A percentile compares a stretch with the other conserved stretches of the same genome.
phyloP scores from a whole-genome alignment of 2,888 invertebrate genomes.

The Sericinus montela region DNA sequence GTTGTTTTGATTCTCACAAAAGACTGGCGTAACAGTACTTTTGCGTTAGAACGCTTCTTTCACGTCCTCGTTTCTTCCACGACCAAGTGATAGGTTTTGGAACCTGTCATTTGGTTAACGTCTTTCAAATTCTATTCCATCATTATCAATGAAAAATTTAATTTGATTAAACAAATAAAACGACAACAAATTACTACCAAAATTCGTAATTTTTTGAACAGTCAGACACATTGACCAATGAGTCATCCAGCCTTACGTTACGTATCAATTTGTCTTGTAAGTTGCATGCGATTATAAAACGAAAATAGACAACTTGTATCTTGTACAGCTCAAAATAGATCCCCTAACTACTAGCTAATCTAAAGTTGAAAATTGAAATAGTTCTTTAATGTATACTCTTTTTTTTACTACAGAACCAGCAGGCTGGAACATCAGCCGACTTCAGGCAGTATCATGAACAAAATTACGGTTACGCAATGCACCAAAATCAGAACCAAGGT shows the following conservation, averaged over 20 bases:
- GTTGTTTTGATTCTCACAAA: conserved; percentile 44
- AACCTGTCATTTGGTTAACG: too few species aligned
- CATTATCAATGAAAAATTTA: not conserved
- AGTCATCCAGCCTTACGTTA: too few species aligned
- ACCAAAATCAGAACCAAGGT: conserved; percentile 56
- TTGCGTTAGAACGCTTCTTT: conserved; percentile 6
- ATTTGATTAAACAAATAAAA: not conserved
- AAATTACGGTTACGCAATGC: conserved; percentile 74
- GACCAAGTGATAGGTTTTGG: not conserved
- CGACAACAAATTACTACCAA: too few species aligned
- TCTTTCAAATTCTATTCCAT: conserved; percentile 10
- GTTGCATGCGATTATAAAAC: too few species aligned
- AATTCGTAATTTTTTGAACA: too few species aligned
- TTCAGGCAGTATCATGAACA: conserved; percentile 75
- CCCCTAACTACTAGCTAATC: too few species aligned
- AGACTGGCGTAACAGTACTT: conserved; percentile 34
- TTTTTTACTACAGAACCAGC: conserved; percentile 61
- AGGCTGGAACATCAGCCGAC: conserved; percentile 71
- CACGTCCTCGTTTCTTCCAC: conserved; percentile 7
- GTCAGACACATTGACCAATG: too few species aligned
- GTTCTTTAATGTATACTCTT: not conserved
- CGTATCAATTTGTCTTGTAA: too few species aligned
- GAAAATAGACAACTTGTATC: too few species aligned
- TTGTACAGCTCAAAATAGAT: too few species aligned
- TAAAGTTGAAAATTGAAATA: too few species aligned